These are phyloP conservation scores for Hydrocynus forskahlii DNA, from an alignment of 2,797 vertebrate genomes.

Conservation along the genomic window DNA sequence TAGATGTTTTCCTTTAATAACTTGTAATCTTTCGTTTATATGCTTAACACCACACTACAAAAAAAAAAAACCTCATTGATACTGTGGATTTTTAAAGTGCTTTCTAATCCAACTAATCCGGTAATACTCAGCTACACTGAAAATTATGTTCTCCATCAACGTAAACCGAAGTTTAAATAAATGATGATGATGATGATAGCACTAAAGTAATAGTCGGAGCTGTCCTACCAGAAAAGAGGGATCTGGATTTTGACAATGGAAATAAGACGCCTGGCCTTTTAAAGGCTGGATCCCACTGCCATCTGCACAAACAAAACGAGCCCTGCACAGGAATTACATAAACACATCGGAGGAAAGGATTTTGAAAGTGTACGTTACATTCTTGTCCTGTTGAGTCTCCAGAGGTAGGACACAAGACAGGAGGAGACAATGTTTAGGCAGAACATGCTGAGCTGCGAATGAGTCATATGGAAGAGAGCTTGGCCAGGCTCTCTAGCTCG, in stretches of 20 bases:
- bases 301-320: constrained; percentile 39
- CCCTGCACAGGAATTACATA: constrained; percentile 29
- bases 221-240: background rate
- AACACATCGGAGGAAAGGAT: constrained; percentile 36
- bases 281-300: constrained; percentile 34
- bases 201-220: background rate
- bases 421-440: constrained; percentile 41
- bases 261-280: constrained; percentile 45
- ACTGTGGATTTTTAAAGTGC: background rate
- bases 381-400: constrained; percentile 36
- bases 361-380: constrained; percentile 34
- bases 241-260: background rate
- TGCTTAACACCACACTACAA: background rate
- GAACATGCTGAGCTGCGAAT: constrained; percentile 32
- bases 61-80: background rate
- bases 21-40: background rate
- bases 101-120: background rate
- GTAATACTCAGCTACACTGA: no score
- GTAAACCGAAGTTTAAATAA: no score
- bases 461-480: constrained; percentile 34
- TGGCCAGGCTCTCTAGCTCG: constrained; percentile 16
- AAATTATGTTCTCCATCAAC: no score
- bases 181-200: background rate
- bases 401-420: constrained; percentile 37
- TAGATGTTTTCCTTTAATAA: background rate